phyloP scores from a whole-genome alignment of 2,888 invertebrate species.

The Villa cingulata region DNA sequence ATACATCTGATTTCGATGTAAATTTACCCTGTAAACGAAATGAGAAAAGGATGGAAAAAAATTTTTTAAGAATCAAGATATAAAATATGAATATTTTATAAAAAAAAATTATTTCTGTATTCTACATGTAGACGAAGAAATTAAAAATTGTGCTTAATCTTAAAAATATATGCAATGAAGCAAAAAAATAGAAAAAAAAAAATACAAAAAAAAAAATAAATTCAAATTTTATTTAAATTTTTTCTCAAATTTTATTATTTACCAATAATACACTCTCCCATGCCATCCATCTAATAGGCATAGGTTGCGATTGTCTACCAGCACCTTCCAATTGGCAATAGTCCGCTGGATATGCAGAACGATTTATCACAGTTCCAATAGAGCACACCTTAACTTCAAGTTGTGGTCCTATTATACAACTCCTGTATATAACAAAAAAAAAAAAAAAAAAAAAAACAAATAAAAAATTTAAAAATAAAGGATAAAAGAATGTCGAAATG shows the following conservation, averaged over 20 bases:
- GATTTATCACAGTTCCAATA: slow-evolving; percentile 52
- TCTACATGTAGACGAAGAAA: too few relatives aligned
- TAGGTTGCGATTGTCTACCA: slow-evolving; percentile 39
- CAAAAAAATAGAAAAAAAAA: not conserved
- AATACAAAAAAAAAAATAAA: not conserved
- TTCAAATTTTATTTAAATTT: too few relatives aligned
- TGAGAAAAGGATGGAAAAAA: slow-evolving; percentile 12
- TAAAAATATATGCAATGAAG: too few relatives aligned
- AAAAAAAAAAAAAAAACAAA: not conserved
- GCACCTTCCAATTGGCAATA: slow-evolving; percentile 64
- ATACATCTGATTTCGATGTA: slow-evolving; percentile 72
- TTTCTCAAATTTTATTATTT: too few relatives aligned
- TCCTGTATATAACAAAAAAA: slow-evolving; percentile 39
- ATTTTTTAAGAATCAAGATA: too few relatives aligned
- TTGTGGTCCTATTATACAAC: slow-evolving; percentile 66
- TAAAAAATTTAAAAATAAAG: too few relatives aligned
- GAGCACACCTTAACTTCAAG: slow-evolving; percentile 62
- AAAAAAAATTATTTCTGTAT: not conserved
- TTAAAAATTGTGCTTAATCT: too few relatives aligned
- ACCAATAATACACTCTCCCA: slow-evolving; percentile 71
- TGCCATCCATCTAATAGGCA: slow-evolving; percentile 80
- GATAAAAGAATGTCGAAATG: too few relatives aligned
- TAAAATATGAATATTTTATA: too few relatives aligned
- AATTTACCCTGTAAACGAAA: slow-evolving; percentile 53
- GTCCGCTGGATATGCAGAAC: slow-evolving; percentile 57